phyloP scores from a whole-genome alignment of 2,113 vertebrate species.

The Sula dactylatra region DNA sequence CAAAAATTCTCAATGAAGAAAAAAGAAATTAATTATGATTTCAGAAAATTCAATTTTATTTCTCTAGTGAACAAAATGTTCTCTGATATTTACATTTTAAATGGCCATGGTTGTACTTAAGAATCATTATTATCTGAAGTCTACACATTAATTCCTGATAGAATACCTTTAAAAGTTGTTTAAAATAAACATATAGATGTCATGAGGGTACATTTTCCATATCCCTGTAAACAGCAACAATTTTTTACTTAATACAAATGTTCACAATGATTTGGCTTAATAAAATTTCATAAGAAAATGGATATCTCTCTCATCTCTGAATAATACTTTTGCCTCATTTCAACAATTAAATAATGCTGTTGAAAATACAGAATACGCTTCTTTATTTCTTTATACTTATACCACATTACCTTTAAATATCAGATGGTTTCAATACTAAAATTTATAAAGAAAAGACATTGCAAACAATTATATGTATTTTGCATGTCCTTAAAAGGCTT shows the following conservation, averaged over 20 bases:
- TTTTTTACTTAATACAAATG: background rate
- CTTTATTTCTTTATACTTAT: background rate
- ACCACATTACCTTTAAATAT: background rate
- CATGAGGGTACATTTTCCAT: background rate
- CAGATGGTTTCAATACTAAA: background rate
- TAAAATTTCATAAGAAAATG: background rate
- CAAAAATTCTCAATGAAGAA: background rate
- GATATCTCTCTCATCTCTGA: background rate
- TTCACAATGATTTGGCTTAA: background rate
- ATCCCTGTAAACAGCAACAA: background rate
- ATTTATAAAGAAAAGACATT: background rate
- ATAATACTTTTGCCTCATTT: background rate
- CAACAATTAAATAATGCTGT: background rate
- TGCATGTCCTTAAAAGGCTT: background rate
- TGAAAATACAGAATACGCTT: background rate
- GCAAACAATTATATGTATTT: background rate
- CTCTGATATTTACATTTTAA: background rate
- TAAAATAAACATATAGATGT: background rate
- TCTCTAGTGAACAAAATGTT: background rate
- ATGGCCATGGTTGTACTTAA: background rate
- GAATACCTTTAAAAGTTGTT: background rate
- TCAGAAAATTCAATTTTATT: background rate
- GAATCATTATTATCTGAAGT: background rate
- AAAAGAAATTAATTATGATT: background rate
- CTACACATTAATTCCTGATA: background rate